Conservation (phyloP, 2,113 vertebrate genomes). For the Phoenicopterus ruber region DNA sequence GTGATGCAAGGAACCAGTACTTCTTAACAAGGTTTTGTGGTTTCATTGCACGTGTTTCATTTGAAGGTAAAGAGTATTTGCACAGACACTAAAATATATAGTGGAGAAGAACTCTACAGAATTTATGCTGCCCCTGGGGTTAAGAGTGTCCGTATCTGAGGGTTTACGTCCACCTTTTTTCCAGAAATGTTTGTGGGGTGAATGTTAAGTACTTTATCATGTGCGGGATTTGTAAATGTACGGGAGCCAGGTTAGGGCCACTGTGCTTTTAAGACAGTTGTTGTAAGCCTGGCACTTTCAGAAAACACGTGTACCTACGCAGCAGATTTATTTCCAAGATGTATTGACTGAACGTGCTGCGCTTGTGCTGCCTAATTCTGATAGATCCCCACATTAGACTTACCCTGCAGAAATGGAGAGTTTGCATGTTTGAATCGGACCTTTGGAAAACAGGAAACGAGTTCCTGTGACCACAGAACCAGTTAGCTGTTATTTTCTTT, state of each 20-base stretch:
- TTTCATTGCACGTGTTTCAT: conserved; percentile 7
- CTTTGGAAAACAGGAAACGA: neutral
- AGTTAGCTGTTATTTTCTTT: neutral
- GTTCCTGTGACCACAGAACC: neutral
- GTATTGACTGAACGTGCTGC: neutral
- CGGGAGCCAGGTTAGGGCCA: neutral
- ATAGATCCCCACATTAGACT: neutral
- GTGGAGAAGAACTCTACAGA: neutral
- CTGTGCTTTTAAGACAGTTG: neutral
- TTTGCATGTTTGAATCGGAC: neutral
- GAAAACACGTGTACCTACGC: accelerated
- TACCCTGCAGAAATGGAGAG: neutral
- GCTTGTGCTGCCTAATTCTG: neutral
- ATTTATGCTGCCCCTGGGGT: neutral
- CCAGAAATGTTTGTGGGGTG: neutral
- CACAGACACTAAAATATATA: neutral
- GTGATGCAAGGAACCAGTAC: neutral
- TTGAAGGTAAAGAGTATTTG: conserved; percentile 13
- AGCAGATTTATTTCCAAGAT: neutral
- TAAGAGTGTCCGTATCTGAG: neutral
- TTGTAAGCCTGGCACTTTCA: neutral
- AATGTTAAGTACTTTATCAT: conserved; percentile 9
- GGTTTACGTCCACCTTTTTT: neutral
- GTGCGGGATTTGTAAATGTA: neutral
- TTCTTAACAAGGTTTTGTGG: neutral